Base-by-base conservation (phyloP, 2,113 vertebrate species). In the Pseudolaguvia tuberculata region DNA sequence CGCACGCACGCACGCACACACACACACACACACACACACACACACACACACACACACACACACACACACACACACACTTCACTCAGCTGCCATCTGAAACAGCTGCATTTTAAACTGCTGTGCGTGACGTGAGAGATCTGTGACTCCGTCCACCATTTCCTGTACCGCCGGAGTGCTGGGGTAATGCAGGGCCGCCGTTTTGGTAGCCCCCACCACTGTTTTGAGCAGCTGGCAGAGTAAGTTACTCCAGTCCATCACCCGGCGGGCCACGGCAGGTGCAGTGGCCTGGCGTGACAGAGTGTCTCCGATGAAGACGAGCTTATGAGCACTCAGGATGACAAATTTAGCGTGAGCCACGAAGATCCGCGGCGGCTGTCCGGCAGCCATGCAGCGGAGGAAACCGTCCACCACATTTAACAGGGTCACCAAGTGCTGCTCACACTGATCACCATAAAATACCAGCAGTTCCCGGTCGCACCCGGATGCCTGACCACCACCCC, bases 311-410 rank as follows among this genome's bases (percentile, higher is more conserved):
- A 98, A 99, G 11, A 99, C 95, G 2, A 99, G 94, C 85, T 99
- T 99, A 91, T 99, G 97, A 2, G 97, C 97, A 0, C 94, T 97
- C 77, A 99, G 85, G 78, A 99, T 97, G 84, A 99, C 93, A 18
- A 98, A 96, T 55, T 99, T 99, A 89, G 96, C 96, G 87, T 99
- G 97, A 0, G 97, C 96, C 23, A 99, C 96, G 0, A 99, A 99
- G 89, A 98, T 97, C 18, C 95, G 90, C 0, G 97, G 97, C 0
- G 97, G 97, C 82, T 99, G 96, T 0, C 94, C 92, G 0, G 91
- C 85, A 1, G 90, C 90, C 74, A 99, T 88, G 0, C 95, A 97
- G 71, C 87, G 84, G 78, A 99, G 98, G 65, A 99, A 96, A 0
- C 95, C 97, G 0, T 98, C 97, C 0, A 95, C 95, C 79, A 95